Evolutionary conservation across 2,113 vertebrate genomes (phyloP), one percentile per base, ranked within the genome.

Genomic region (Microtus ochrogaster): DNA sequence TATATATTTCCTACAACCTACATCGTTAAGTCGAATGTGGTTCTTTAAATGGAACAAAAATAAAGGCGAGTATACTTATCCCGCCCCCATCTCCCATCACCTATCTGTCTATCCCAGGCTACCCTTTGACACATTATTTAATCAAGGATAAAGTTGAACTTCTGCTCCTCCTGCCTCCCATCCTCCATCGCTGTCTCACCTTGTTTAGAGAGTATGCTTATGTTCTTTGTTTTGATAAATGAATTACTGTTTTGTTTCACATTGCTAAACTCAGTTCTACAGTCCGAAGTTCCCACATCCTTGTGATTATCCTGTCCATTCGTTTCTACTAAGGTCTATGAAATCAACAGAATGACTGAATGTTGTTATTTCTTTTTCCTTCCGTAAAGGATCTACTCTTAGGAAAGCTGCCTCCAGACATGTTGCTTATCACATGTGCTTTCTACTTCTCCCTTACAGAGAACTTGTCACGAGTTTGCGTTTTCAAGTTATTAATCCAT

Each of bases 261-360:
- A 30, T 89, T 70, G 92, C 7, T 88, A 97, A 90, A 58, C 28
- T 86, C 72, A 92, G 82, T 89, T 89, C 36, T 61, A 76, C 2
- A 17, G 11, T 79, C 44, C 73, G 63, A 92, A 74, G 16, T 96
- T 96, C 92, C 78, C 91, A 93, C 91, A 83, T n/a, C 55, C 58
- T 49, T 30, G 30, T 77, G 36, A 88, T 79, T 88, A 74, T 72
- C 55, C 39, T 74, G 22, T 55, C 14, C 61, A 58, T 63, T 92
- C 26, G 66, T 65, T 96, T 94, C 79, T 39, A 91, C 72, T 88
- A 77, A 85, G 66, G 36, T 39, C 10, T 30, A 39, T 90, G 65
- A 16, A 83, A 70, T 84, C 44, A 72, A 52, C 30, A 89, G 24
- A 41, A 76, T 77, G 39, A 47, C 47, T 90, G 66, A 73, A 89